Percentiles rank a stretch among this genome's conserved stretches.
These are phyloP conservation scores for Drosophila mettleri DNA, from an alignment of 2,888 invertebrate species.

Conservation along the genomic window DNA sequence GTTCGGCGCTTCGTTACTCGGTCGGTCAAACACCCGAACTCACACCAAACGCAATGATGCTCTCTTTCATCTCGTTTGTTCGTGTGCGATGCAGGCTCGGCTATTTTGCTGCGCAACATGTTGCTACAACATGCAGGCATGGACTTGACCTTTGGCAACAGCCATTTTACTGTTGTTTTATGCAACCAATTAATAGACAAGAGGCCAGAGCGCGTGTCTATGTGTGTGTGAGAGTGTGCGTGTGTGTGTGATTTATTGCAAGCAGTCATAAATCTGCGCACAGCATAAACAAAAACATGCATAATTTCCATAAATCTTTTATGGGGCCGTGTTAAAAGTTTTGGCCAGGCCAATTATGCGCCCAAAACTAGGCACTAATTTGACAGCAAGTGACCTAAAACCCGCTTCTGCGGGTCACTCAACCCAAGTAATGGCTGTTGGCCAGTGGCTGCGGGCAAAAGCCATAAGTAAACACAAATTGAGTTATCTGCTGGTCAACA, in stretches of 20 bases:
- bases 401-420: slow-evolving; percentile 50
- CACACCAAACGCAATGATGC: slow-evolving; percentile 2
- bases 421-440: slow-evolving; percentile 27
- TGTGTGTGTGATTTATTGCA: slow-evolving; percentile 71
- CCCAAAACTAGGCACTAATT: slow-evolving; percentile 74
- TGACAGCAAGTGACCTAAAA: slow-evolving; percentile 66
- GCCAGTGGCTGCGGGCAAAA: not conserved
- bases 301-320: slow-evolving; percentile 81
- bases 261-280: slow-evolving; percentile 70
- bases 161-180: slow-evolving; percentile 48
- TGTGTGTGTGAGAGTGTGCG: slow-evolving; percentile 17
- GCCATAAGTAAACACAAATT: slow-evolving; percentile 62
- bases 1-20: slow-evolving; percentile 36
- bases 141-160: slow-evolving; percentile 78
- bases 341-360: slow-evolving; percentile 70
- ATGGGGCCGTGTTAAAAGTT: slow-evolving; percentile 70
- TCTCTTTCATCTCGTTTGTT: slow-evolving; percentile 19
- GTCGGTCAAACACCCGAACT: slow-evolving; percentile 16
- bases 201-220: not conserved
- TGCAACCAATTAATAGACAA: slow-evolving; percentile 78
- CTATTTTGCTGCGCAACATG: slow-evolving; percentile 48
- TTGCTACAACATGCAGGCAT: slow-evolving; percentile 31
- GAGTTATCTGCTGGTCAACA: slow-evolving; percentile 52
- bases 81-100: not conserved
- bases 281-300: slow-evolving; percentile 74